phyloP scores from a whole-genome alignment of 2,113 vertebrate genomes.

The Ageneiosus marmoratus region DNA sequence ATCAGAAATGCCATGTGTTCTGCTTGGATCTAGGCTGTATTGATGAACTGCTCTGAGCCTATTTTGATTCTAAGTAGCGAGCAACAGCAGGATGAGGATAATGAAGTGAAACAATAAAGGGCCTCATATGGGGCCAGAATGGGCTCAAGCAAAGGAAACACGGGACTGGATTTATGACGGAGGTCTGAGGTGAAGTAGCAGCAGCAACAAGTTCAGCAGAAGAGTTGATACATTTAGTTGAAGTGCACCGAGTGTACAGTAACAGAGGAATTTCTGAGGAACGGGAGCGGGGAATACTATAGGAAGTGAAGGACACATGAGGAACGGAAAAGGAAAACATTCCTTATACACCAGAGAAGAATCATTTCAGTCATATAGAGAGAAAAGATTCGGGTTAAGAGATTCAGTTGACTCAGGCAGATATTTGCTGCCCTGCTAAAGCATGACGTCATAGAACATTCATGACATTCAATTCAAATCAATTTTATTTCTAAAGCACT shows the following conservation, averaged over 20 bases:
- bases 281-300: not conserved
- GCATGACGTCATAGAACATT: not conserved
- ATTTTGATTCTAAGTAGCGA: conserved; percentile 49
- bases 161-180: conserved; percentile 47
- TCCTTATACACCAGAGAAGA: conserved; percentile 18
- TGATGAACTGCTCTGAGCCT: conserved; percentile 26
- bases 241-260: conserved; percentile 25
- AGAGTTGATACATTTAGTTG: conserved; percentile 30
- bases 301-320: conserved; percentile 12
- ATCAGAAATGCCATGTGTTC: not conserved
- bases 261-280: conserved; percentile 17
- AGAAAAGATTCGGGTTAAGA: not conserved
- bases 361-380: not conserved
- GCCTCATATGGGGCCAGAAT: conserved; percentile 46
- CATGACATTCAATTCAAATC: too few relatives aligned
- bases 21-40: not conserved
- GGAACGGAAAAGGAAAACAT: conserved; percentile 9
- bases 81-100: conserved; percentile 48
- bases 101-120: conserved; percentile 51
- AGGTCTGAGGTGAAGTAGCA: conserved; percentile 50
- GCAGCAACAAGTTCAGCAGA: conserved; percentile 39
- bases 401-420: too few relatives aligned
- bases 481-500: too few relatives aligned
- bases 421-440: not conserved
- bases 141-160: conserved; percentile 46